Evolutionary conservation across 53 echinoderm and acorn worm species (phyloP).

Genomic region (Holothuria leucospilota): DNA sequence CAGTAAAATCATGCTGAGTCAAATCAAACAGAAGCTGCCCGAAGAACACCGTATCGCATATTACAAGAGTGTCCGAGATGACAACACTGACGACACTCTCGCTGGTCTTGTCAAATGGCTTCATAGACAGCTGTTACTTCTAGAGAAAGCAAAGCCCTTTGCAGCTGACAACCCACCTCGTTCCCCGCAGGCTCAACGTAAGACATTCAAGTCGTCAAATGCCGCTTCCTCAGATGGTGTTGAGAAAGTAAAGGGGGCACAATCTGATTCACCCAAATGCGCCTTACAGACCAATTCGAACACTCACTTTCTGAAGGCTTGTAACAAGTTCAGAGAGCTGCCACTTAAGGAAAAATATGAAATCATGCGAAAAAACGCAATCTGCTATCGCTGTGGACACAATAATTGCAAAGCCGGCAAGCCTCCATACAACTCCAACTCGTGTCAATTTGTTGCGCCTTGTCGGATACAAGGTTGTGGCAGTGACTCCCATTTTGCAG

Average conservation of each 20-base stretch:
- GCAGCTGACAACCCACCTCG: slow-evolving; percentile 25
- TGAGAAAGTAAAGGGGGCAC: too few species aligned
- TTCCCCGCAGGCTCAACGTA: too few species aligned
- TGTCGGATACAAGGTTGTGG: too few species aligned
- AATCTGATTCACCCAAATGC: slow-evolving; percentile 50
- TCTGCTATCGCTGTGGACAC: slow-evolving; percentile 65
- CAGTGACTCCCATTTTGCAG: slow-evolving; percentile 53
- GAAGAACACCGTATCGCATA: slow-evolving; percentile 87
- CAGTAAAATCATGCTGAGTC: too few species aligned
- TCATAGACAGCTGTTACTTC: slow-evolving; percentile 70
- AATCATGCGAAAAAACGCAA: slow-evolving; percentile 48
- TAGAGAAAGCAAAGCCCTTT: too few species aligned
- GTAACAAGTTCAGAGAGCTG: slow-evolving; percentile 59
- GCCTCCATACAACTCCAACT: slow-evolving; percentile 26
- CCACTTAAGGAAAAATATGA: slow-evolving; percentile 54
- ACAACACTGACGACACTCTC: slow-evolving; percentile 66
- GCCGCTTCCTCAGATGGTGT: too few species aligned
- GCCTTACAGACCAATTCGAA: slow-evolving; percentile 51
- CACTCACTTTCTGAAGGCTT: slow-evolving; percentile 71
- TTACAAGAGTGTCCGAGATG: too few species aligned
- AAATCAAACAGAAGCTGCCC: slow-evolving; percentile 79
- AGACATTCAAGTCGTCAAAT: too few species aligned
- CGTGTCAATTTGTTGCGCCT: too few species aligned
- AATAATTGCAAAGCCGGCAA: slow-evolving; percentile 63
- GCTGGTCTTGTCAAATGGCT: slow-evolving; percentile 85